Conservation (phyloP, 1,140 invertebrate species). For the Zaprionus tsacasi region DNA sequence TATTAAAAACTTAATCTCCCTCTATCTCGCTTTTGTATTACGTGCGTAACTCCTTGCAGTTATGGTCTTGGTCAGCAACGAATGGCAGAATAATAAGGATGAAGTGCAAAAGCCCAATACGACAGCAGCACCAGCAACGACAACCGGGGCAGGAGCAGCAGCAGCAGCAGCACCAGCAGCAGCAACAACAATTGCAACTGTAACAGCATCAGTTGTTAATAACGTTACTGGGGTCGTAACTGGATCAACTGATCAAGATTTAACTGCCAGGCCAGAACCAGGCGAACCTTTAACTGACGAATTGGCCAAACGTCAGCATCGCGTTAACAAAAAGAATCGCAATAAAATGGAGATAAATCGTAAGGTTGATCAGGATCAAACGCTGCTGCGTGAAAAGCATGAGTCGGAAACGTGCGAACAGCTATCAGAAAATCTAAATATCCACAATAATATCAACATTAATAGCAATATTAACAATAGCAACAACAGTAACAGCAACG, state of each 20-base stretch:
- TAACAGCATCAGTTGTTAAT: slow-evolving; percentile 14
- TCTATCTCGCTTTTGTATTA: slow-evolving; percentile 2
- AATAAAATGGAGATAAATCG: slow-evolving; percentile 61
- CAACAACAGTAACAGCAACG: slow-evolving; percentile 27
- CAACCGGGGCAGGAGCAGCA: slow-evolving; percentile 13
- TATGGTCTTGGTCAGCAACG: slow-evolving; percentile 74
- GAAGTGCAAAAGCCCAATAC: slow-evolving; percentile 49
- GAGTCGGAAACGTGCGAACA: slow-evolving; percentile 49
- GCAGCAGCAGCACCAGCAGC: slow-evolving; percentile 6
- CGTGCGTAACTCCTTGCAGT: slow-evolving; percentile 37
- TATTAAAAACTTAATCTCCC: slow-evolving; percentile 16
- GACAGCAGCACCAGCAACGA: slow-evolving; percentile 19
- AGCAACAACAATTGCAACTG: slow-evolving; percentile 3
- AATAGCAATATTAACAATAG: slow-evolving; percentile 12
- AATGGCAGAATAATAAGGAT: slow-evolving; percentile 65
- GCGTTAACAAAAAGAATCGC: slow-evolving; percentile 31
- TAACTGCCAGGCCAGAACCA: slow-evolving; percentile 15
- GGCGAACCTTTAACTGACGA: not conserved
- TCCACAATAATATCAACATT: slow-evolving; percentile 5
- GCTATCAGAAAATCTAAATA: slow-evolving; percentile 16
- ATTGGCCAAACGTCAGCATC: slow-evolving; percentile 21
- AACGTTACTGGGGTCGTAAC: slow-evolving; percentile 6
- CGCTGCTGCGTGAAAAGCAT: slow-evolving; percentile 52
- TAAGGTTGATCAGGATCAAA: slow-evolving; percentile 50
- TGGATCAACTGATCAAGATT: slow-evolving; percentile 2